Conservation (phyloP, 2,797 vertebrate genomes). For the Pipistrellus pygmaeus region DNA sequence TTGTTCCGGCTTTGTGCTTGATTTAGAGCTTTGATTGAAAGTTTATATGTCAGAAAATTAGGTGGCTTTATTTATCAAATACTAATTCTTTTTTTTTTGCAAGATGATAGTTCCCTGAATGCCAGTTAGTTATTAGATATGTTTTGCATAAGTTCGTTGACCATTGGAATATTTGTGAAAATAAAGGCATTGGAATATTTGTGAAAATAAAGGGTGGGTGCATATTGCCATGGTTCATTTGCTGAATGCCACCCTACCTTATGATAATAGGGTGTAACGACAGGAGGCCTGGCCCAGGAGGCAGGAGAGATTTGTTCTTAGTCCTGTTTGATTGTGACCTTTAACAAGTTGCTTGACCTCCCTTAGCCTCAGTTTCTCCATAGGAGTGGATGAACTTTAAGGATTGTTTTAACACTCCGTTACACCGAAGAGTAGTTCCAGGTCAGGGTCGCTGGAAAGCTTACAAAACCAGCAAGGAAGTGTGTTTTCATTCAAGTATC, state of each 20-base stretch:
- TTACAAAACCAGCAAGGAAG: conserved; percentile 30
- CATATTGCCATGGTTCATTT: neutral
- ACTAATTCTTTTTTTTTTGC: conserved; percentile 65
- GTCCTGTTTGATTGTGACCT: neutral
- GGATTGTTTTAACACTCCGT: neutral
- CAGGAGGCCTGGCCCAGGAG: neutral
- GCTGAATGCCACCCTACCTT: neutral
- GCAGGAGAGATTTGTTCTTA: neutral
- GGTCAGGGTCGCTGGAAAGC: neutral
- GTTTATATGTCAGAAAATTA: conserved; percentile 68
- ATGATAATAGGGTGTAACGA: neutral
- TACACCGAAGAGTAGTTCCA: neutral
- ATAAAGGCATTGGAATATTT: neutral
- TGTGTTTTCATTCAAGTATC: conserved; percentile 58
- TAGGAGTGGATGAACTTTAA: neutral
- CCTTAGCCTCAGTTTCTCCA: conserved; percentile 31
- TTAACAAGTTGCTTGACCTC: neutral
- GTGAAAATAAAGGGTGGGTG: neutral
- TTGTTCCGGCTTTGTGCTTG: conserved; percentile 50
- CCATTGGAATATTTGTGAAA: conserved; percentile 35
- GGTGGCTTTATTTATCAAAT: conserved; percentile 59
- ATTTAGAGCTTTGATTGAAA: conserved; percentile 56
- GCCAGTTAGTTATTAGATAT: neutral
- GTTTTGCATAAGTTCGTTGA: conserved; percentile 14
- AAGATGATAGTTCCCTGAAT: conserved; percentile 55